A percentile compares a stretch with the other conserved stretches of the same genome.
phyloP scores from a whole-genome alignment of 2,888 invertebrate genomes.

The Aethes cnicana region DNA sequence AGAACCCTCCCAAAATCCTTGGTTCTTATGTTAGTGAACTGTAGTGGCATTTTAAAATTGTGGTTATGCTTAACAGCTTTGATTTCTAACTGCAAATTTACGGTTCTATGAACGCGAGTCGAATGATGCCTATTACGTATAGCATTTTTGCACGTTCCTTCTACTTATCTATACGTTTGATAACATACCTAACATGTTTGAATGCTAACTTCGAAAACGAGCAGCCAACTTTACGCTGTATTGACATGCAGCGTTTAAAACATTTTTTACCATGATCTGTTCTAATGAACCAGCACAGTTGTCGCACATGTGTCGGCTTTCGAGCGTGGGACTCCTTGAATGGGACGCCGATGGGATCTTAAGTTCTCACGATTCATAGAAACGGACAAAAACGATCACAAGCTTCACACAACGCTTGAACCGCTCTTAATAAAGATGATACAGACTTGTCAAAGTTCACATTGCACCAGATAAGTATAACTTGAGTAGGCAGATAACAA shows the following conservation, averaged over 20 bases:
- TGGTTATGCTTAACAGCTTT: too few relatives aligned
- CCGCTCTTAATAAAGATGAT: slow-evolving; percentile 4
- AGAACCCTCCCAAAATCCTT: too few relatives aligned
- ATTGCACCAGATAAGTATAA: slow-evolving; percentile 27
- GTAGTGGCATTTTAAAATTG: too few relatives aligned
- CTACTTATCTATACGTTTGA: too few relatives aligned
- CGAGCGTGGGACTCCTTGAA: slow-evolving; percentile 76
- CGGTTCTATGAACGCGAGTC: too few relatives aligned
- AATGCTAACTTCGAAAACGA: too few relatives aligned
- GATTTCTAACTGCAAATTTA: too few relatives aligned
- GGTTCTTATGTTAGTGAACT: too few relatives aligned
- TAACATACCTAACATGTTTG: too few relatives aligned
- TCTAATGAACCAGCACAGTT: slow-evolving; percentile 25
- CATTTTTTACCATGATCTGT: slow-evolving; percentile 21
- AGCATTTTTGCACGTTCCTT: too few relatives aligned
- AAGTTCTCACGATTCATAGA: slow-evolving; percentile 69
- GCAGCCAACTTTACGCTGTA: slow-evolving; percentile 17
- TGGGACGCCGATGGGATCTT: slow-evolving; percentile 54
- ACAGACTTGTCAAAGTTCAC: slow-evolving; percentile 38
- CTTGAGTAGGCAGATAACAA: slow-evolving; percentile 16
- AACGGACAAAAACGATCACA: slow-evolving; percentile 49
- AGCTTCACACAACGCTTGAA: slow-evolving; percentile 14
- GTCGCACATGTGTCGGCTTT: slow-evolving; percentile 34
- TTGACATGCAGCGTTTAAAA: slow-evolving; percentile 6
- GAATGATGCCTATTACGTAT: too few relatives aligned